phyloP scores from a whole-genome alignment of 2,113 vertebrate genomes.

The Neolamprologus longior region DNA sequence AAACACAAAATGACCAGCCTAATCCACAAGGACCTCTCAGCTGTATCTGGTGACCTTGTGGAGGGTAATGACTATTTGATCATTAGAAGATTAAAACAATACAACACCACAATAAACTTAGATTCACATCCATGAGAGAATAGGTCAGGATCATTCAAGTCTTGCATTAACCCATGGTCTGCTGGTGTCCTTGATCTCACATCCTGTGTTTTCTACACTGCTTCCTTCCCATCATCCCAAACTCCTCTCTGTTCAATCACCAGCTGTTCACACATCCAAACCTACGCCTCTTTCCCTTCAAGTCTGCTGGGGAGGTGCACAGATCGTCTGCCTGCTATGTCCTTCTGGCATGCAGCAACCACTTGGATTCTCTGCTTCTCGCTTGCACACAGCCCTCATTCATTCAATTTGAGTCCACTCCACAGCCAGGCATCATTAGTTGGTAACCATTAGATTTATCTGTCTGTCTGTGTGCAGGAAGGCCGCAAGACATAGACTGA shows the following conservation, averaged over 20 bases:
- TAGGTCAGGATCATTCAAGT: background rate
- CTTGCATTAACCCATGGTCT: background rate
- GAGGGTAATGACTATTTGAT: background rate
- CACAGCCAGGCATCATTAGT: conserved; percentile 13
- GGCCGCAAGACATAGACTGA: conserved; percentile 2
- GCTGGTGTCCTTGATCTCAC: background rate
- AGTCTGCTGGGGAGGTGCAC: background rate
- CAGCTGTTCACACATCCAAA: conserved; percentile 34
- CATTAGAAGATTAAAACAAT: background rate
- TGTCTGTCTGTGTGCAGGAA: background rate
- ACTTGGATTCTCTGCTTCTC: background rate
- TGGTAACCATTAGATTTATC: conserved; percentile 8
- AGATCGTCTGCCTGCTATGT: background rate
- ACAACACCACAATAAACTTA: background rate
- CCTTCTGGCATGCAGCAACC: conserved; percentile 4
- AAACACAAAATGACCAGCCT: background rate
- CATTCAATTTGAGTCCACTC: conserved; percentile 18
- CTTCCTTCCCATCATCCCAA: background rate
- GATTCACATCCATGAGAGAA: background rate
- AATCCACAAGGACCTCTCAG: background rate
- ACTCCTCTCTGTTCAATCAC: background rate
- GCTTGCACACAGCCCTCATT: background rate
- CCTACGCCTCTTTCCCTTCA: background rate
- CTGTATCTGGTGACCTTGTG: background rate
- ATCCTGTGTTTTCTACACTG: background rate